These are phyloP conservation scores for Cottoperca gobio DNA, from an alignment of 2,797 vertebrate genomes.

Conservation along the genomic window DNA sequence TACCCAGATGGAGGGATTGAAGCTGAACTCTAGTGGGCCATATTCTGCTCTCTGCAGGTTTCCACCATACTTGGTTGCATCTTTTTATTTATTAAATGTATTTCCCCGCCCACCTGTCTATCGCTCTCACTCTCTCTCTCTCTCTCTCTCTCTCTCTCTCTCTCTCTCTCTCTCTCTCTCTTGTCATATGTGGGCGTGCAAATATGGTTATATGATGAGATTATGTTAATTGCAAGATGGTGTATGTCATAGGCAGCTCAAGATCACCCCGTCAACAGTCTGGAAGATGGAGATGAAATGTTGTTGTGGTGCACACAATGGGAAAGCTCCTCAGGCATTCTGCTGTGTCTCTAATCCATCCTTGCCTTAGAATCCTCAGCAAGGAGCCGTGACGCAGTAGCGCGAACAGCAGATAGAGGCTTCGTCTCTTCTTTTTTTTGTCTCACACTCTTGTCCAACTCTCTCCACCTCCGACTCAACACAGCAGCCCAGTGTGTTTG, in stretches of 20 bases:
- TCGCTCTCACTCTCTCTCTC: too few species aligned
- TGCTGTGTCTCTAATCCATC: conserved; percentile 62
- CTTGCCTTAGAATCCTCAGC: conserved; percentile 62
- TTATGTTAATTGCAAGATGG: conserved; percentile 57
- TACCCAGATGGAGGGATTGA: conserved; percentile 70
- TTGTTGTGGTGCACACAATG: conserved; percentile 32
- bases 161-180: neutral
- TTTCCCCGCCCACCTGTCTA: neutral
- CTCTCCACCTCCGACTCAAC: conserved; percentile 18
- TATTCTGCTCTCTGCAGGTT: conserved; percentile 52
- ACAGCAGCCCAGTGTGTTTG: conserved; percentile 43
- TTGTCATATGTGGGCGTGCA: conserved; percentile 16
- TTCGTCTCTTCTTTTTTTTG: conserved; percentile 17
- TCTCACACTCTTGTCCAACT: conserved; percentile 20
- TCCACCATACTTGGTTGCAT: conserved; percentile 32
- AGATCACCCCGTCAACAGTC: conserved; percentile 28
- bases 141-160: conserved; percentile 2
- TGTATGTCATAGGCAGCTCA: conserved; percentile 34
- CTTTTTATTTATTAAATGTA: neutral
- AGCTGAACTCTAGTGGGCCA: conserved; percentile 43
- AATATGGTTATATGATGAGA: conserved; percentile 39
- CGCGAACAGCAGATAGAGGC: conserved; percentile 37
- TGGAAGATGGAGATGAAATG: conserved; percentile 52
- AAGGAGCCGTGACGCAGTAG: conserved; percentile 33
- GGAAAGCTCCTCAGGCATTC: conserved; percentile 52